Conservation (phyloP, 2,113 vertebrate genomes). For the Scopus umbretta region DNA sequence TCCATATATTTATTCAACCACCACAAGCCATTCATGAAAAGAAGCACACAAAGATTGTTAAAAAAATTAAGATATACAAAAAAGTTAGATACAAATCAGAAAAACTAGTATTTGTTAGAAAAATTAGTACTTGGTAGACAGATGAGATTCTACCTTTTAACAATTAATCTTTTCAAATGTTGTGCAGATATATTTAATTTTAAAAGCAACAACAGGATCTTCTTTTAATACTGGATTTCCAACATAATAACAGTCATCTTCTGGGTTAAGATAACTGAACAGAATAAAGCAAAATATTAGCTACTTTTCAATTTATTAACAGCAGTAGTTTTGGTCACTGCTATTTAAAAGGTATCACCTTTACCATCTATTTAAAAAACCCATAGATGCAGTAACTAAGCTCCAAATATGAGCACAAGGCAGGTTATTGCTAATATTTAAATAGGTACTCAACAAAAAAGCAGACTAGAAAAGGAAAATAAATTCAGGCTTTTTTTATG, state of each 20-base stretch:
- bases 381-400: neutral
- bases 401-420: neutral
- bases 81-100: conserved; percentile 35
- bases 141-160: conserved; percentile 76
- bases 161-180: conserved; percentile 36
- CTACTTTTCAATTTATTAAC: neutral
- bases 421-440: neutral
- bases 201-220: neutral
- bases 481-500: neutral
- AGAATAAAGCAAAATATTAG: neutral
- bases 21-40: conserved; percentile 60
- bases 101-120: conserved; percentile 37
- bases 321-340: neutral
- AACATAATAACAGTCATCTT: neutral
- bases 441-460: neutral
- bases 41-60: conserved; percentile 45
- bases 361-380: neutral
- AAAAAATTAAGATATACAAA: neutral
- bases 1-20: neutral
- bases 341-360: conserved; percentile 18
- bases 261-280: neutral
- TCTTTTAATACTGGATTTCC: neutral
- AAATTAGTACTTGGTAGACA: conserved; percentile 66
- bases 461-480: conserved; percentile 54
- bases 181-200: conserved; percentile 43